Conservation (phyloP, 2,113 vertebrate species). For the Panthera tigris region DNA sequence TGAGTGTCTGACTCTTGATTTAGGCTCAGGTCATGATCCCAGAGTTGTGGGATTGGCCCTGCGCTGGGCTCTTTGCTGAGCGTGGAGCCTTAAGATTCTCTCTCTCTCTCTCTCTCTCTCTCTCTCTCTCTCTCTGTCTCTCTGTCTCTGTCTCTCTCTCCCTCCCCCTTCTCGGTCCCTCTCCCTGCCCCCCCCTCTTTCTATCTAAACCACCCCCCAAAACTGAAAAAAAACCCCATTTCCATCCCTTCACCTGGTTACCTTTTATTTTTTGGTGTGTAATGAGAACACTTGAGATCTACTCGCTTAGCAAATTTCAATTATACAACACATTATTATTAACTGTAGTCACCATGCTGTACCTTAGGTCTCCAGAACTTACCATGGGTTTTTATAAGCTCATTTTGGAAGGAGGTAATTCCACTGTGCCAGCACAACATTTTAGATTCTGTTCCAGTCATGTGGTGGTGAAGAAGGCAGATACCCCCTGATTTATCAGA, state of each 20-base stretch:
- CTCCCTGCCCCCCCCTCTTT: too few species aligned
- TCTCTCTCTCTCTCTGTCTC: rapidly evolving
- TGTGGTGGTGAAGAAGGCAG: not conserved
- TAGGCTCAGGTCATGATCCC: too few species aligned
- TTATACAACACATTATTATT: not conserved
- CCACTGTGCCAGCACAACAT: not conserved
- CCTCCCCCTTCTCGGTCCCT: too few species aligned
- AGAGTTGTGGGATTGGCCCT: too few species aligned
- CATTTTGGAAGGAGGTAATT: not conserved
- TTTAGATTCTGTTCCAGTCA: not conserved
- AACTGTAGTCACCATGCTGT: not conserved
- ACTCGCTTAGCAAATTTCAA: not conserved
- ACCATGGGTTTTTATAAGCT: not conserved
- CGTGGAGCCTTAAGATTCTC: too few species aligned
- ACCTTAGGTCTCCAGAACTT: not conserved
- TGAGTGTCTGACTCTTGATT: too few species aligned
- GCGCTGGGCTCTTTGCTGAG: too few species aligned
- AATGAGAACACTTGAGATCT: not conserved
- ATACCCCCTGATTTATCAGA: too few species aligned
- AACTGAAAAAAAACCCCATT: too few species aligned
- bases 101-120: too few species aligned
- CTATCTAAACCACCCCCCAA: too few species aligned
- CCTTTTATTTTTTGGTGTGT: not conserved
- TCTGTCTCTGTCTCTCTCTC: rapidly evolving
- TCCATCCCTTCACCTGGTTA: not conserved